phyloP scores from a whole-genome alignment of 30 jellyfish, hydroid and myxozoan genomes.

The Sanderia malayensis region DNA sequence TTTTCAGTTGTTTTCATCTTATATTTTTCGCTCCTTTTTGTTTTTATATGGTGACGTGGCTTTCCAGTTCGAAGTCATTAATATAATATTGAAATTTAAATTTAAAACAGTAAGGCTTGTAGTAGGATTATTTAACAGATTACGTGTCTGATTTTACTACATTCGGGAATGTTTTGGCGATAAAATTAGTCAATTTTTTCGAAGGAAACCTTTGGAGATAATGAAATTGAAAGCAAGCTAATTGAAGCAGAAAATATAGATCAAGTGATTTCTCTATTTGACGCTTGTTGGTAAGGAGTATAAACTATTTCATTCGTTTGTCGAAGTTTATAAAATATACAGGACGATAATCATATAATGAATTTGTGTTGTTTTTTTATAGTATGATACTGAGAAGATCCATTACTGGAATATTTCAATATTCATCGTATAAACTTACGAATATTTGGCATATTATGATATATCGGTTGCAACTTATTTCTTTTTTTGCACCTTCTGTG shows the following conservation, averaged over 20 bases:
- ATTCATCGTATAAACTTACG: neutral
- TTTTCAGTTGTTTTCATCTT: too few species aligned
- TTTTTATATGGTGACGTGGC: too few species aligned
- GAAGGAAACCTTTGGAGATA: constrained; percentile 14
- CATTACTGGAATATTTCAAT: neutral
- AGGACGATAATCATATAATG: too few species aligned
- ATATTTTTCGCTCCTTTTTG: too few species aligned
- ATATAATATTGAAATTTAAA: too few species aligned
- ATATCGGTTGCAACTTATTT: neutral
- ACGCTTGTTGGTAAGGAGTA: constrained; percentile 36
- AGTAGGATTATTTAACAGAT: too few species aligned
- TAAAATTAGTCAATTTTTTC: neutral
- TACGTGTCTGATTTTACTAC: too few species aligned
- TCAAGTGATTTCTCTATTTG: constrained; percentile 26
- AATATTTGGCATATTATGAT: neutral
- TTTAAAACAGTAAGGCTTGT: too few species aligned
- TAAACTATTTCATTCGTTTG: too few species aligned
- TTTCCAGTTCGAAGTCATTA: too few species aligned
- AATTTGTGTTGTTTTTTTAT: neutral
- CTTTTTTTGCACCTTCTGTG: neutral
- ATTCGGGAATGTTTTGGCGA: neutral
- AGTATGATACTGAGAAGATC: neutral
- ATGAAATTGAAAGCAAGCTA: constrained; percentile 21
- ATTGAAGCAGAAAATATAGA: constrained; percentile 19
- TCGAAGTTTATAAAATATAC: too few species aligned